Percentiles rank a stretch among this genome's conserved stretches.
Conservation (phyloP, 2,113 vertebrate genomes). For the Oreocharis arfaki region DNA sequence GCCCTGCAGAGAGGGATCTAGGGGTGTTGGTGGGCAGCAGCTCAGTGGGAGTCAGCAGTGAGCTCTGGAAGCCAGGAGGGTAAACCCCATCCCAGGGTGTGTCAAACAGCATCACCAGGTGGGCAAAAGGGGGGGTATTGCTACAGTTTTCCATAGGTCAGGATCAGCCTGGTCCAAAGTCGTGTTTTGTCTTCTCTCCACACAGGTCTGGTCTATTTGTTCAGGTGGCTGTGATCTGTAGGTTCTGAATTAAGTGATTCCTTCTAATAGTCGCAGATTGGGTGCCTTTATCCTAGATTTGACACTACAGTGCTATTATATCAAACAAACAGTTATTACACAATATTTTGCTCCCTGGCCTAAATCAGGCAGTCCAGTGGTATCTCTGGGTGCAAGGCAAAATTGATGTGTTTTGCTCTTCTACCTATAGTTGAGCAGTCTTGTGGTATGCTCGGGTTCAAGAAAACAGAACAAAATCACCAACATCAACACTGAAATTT, state of each 20-base stretch:
- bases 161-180: neutral
- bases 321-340: neutral
- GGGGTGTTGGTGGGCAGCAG: neutral
- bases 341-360: neutral
- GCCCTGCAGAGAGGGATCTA: neutral
- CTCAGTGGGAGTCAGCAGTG: neutral
- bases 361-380: neutral
- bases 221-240: neutral
- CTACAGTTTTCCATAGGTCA: neutral
- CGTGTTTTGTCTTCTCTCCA: neutral
- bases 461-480: neutral
- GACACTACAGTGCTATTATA: neutral
- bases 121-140: neutral
- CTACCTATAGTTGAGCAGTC: neutral
- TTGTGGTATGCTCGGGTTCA: neutral
- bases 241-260: accelerated
- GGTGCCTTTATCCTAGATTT: neutral
- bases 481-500: neutral
- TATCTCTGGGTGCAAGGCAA: neutral
- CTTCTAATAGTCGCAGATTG: neutral
- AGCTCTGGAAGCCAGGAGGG: neutral
- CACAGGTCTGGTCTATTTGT: neutral
- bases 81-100: neutral
- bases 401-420: neutral
- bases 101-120: neutral